These are phyloP conservation scores for Venusia cambrica DNA, from an alignment of 2,888 invertebrate species.

Conservation along the genomic window DNA sequence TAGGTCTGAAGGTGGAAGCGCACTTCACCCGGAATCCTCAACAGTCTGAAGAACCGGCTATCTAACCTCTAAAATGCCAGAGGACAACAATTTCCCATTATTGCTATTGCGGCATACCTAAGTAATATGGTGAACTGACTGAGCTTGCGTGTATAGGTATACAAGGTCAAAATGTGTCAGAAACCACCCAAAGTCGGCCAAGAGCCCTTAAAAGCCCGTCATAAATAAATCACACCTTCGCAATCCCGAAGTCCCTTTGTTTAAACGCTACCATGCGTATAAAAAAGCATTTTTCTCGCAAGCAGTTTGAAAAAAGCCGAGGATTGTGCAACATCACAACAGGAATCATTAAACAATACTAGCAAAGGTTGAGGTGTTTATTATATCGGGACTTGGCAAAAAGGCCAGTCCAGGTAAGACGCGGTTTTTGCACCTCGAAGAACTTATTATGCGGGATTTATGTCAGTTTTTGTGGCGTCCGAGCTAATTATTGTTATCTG, in stretches of 20 bases:
- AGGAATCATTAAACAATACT: slow-evolving; percentile 78
- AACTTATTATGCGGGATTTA: slow-evolving; percentile 80
- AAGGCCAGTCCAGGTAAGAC: slow-evolving; percentile 71
- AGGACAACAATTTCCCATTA: no score
- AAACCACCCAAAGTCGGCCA: slow-evolving; percentile 68
- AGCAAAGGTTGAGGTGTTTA: slow-evolving; percentile 80
- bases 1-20: no score
- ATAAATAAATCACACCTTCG: slow-evolving; percentile 80
- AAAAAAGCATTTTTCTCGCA: slow-evolving; percentile 71
- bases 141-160: no score
- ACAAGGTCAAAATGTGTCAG: slow-evolving; percentile 47
- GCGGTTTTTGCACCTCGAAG: slow-evolving; percentile 63
- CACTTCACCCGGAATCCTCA: no score
- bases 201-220: slow-evolving; percentile 65
- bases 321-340: slow-evolving; percentile 80
- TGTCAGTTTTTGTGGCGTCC: slow-evolving; percentile 77
- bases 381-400: slow-evolving; percentile 70
- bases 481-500: slow-evolving; percentile 80
- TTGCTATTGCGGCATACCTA: no score
- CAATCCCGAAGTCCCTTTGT: slow-evolving; percentile 66
- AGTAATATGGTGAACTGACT: no score
- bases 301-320: slow-evolving; percentile 59
- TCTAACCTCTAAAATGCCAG: no score
- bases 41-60: no score
- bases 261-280: slow-evolving; percentile 77